phyloP scores from a whole-genome alignment of 2,113 vertebrate species.

The Gadus macrocephalus region DNA sequence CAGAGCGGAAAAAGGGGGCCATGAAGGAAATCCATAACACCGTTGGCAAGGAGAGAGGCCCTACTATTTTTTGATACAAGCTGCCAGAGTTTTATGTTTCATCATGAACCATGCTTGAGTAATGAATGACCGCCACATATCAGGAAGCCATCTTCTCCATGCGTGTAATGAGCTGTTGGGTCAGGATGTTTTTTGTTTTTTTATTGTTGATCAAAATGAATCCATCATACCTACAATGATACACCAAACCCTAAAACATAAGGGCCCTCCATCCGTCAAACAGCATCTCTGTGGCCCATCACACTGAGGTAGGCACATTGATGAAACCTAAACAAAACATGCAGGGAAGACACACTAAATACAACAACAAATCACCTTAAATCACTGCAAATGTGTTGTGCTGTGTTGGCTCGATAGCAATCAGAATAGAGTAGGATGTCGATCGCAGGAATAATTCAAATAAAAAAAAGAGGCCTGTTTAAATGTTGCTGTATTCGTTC shows the following conservation, averaged over 20 bases:
- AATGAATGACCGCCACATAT: conserved; percentile 72
- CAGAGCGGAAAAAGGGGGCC: conserved; percentile 85
- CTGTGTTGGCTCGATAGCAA: too few relatives aligned
- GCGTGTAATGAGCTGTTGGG: conserved; percentile 55
- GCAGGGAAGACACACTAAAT: too few relatives aligned
- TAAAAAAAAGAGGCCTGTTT: too few relatives aligned
- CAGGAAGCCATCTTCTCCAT: conserved; percentile 69
- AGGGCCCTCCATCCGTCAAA: conserved; percentile 59
- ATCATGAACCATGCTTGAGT: conserved; percentile 64
- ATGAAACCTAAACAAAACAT: conserved; percentile 11
- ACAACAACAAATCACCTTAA: too few relatives aligned
- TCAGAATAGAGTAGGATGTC: too few relatives aligned
- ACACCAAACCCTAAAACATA: conserved; percentile 68
- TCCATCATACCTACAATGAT: conserved; percentile 68
- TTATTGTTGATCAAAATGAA: conserved; percentile 52
- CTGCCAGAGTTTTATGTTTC: conserved; percentile 36
- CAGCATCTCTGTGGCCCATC: conserved; percentile 55
- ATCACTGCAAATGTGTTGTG: too few relatives aligned
- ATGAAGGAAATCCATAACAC: conserved; percentile 86
- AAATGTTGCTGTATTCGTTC: too few relatives aligned
- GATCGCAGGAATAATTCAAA: too few relatives aligned
- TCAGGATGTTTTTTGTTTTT: conserved; percentile 53
- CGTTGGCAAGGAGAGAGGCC: conserved; percentile 57
- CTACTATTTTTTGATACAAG: conserved; percentile 66
- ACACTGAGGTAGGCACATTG: conserved; percentile 39